Conservation (phyloP, 1,140 invertebrate genomes). For the Drosophila melanogaster region Release_6_plus_ISO1_MT NT_033779.5:6237501-6238000, state of each 20-base stretch:
- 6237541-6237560: no score
- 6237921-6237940: constrained; percentile 32
- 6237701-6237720: no score
- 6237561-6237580: no score
- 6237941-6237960: background rate
- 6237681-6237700: no score
- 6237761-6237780: constrained; percentile 51
- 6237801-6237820: constrained; percentile 67
- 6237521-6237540: no score
- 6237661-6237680: no score
- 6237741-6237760: constrained; percentile 37
- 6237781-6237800: constrained; percentile 66
- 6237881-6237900: constrained; percentile 2
- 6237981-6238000: constrained; percentile 60
- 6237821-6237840: constrained; percentile 78
- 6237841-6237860: constrained; percentile 78
- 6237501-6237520: no score
- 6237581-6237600: no score
- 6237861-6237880: constrained; percentile 29
- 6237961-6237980: constrained; percentile 17
- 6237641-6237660: no score
- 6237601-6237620: no score
- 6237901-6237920: constrained; percentile 66
- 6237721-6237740: background rate
- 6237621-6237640: no score